Conservation (phyloP, 2,113 vertebrate genomes). For the Theristicus caerulescens region DNA sequence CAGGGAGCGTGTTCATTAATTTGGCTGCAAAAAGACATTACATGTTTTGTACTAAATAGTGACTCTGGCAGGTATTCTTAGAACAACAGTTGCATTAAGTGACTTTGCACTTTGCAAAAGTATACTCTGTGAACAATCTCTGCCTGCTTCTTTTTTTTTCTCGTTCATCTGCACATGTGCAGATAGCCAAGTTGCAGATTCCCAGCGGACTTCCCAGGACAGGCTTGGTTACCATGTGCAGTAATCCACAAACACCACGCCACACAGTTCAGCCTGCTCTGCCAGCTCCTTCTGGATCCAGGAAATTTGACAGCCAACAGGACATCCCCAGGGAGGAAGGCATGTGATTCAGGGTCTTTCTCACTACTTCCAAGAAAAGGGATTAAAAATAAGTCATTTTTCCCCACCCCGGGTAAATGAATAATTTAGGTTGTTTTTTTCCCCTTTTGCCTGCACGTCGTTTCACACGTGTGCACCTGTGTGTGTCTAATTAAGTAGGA, state of each 20-base stretch:
- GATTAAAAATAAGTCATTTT: neutral
- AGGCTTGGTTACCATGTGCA: neutral
- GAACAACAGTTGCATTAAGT: neutral
- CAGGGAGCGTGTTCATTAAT: neutral
- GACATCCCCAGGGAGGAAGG: neutral
- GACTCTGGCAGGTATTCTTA: neutral
- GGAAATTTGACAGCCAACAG: neutral
- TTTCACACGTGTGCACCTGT: neutral
- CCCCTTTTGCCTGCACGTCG: neutral
- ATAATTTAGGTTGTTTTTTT: neutral
- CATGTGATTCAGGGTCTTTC: neutral
- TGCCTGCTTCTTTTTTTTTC: neutral
- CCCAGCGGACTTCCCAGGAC: neutral
- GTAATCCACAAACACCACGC: neutral
- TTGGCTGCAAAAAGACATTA: neutral
- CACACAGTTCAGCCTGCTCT: neutral
- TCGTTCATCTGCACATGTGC: neutral
- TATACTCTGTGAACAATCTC: neutral
- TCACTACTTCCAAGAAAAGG: neutral
- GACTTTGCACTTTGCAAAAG: neutral
- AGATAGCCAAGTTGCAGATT: neutral
- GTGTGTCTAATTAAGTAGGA: neutral
- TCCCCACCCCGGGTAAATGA: neutral
- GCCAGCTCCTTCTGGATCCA: neutral
- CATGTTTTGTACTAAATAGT: neutral